These are phyloP conservation scores for Chymomyza costata DNA, from an alignment of 1,140 invertebrate genomes.

Conservation along the genomic window DNA sequence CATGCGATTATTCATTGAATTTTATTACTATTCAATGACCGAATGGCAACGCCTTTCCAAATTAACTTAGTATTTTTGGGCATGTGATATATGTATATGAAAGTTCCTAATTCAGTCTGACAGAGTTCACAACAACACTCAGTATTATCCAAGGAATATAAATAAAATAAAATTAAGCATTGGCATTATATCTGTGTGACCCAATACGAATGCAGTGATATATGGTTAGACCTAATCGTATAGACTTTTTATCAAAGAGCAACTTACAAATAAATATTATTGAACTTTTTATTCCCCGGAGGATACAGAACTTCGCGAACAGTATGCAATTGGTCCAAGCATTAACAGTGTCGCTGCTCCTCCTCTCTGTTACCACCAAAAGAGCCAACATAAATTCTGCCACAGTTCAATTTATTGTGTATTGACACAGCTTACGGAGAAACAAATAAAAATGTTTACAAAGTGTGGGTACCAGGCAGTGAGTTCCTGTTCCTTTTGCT, in stretches of 20 bases:
- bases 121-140: too few species aligned
- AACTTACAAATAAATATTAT: constrained; percentile 71
- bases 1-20: too few species aligned
- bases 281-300: constrained; percentile 67
- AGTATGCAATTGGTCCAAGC: constrained; percentile 46
- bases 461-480: constrained; percentile 41
- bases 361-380: constrained; percentile 30
- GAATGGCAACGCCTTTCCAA: constrained; percentile 42
- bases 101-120: too few species aligned
- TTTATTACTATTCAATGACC: too few species aligned
- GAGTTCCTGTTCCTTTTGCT: constrained; percentile 4
- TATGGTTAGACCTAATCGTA: constrained; percentile 54
- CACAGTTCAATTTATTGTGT: constrained; percentile 70
- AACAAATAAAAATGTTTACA: constrained; percentile 71
- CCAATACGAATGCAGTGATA: constrained; percentile 57
- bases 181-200: constrained; percentile 48
- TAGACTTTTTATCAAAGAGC: constrained; percentile 66
- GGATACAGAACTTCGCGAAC: constrained; percentile 24
- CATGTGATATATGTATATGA: too few species aligned
- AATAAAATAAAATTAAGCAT: constrained; percentile 45
- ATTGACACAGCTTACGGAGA: constrained; percentile 66
- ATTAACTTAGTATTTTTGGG: constrained; percentile 47
- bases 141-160: too few species aligned
- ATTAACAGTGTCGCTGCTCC: background rate
- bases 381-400: constrained; percentile 66